Conservation (phyloP, 2,888 invertebrate species). For the Polylopha cassiicola region DNA sequence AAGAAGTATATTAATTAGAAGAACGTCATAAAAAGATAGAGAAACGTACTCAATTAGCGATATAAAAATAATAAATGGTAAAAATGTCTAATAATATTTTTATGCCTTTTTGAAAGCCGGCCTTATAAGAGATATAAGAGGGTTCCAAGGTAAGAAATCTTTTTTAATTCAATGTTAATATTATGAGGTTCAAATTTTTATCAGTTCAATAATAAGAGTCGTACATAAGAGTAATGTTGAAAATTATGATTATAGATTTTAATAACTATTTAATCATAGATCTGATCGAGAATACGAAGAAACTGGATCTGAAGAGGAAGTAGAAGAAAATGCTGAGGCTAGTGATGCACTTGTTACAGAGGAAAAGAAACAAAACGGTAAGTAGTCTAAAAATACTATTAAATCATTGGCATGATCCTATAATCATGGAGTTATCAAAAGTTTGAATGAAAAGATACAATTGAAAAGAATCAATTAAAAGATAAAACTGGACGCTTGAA, state of each 20-base stretch:
- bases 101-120: slow-evolving; percentile 44
- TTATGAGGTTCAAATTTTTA: no score
- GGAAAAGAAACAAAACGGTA: slow-evolving; percentile 64
- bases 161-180: no score
- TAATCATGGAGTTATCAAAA: no score
- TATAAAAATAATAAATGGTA: background rate
- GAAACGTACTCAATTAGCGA: background rate
- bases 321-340: slow-evolving; percentile 77
- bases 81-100: background rate
- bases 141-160: slow-evolving; percentile 55
- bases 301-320: slow-evolving; percentile 83
- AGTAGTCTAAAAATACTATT: slow-evolving; percentile 9
- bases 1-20: background rate
- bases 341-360: slow-evolving; percentile 65
- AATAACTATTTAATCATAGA: slow-evolving; percentile 44
- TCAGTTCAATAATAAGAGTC: no score
- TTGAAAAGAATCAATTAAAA: no score
- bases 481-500: no score
- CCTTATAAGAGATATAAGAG: slow-evolving; percentile 62
- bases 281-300: slow-evolving; percentile 83
- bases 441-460: no score
- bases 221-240: no score
- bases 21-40: background rate
- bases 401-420: background rate
- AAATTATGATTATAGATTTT: background rate